A percentile compares a stretch with the other conserved stretches of the same genome.
These are phyloP conservation scores for Fratercula arctica DNA, from an alignment of 2,797 vertebrate species.

Conservation along the genomic window DNA sequence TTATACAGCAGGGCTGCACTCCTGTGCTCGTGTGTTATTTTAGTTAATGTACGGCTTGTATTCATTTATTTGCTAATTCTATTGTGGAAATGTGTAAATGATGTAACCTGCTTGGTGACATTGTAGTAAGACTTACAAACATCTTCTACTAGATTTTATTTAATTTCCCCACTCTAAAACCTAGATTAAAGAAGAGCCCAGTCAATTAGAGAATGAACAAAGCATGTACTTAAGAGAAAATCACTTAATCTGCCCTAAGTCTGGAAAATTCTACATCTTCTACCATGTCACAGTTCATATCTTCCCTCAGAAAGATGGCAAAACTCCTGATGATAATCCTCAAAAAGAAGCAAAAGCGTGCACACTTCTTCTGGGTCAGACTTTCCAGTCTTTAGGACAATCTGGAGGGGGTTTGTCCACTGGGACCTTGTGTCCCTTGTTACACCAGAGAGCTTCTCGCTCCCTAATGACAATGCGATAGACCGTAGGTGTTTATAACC, in stretches of 20 bases:
- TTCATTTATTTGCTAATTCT: neutral
- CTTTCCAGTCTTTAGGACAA: neutral
- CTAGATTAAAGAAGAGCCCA: constrained; percentile 1
- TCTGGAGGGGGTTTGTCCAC: neutral
- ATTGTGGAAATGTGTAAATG: neutral
- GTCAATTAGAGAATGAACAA: constrained; percentile 23
- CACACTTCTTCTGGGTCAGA: accelerated
- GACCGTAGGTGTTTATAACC: neutral
- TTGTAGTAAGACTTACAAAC: neutral
- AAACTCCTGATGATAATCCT: neutral
- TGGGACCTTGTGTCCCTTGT: neutral
- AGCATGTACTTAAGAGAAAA: neutral
- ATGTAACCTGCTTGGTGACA: neutral
- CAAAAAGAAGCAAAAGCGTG: neutral
- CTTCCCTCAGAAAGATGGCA: neutral
- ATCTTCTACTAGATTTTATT: neutral
- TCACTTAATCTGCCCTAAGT: neutral
- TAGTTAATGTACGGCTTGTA: neutral
- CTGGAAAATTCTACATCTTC: neutral
- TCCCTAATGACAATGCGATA: neutral
- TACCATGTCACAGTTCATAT: neutral
- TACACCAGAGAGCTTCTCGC: accelerated
- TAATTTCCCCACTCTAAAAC: neutral
- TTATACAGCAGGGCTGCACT: neutral
- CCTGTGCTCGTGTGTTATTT: neutral